A percentile compares a stretch with the other conserved stretches of the same genome.
Conservation (phyloP, 1,140 invertebrate species). For the Heliconius nattereri region DNA sequence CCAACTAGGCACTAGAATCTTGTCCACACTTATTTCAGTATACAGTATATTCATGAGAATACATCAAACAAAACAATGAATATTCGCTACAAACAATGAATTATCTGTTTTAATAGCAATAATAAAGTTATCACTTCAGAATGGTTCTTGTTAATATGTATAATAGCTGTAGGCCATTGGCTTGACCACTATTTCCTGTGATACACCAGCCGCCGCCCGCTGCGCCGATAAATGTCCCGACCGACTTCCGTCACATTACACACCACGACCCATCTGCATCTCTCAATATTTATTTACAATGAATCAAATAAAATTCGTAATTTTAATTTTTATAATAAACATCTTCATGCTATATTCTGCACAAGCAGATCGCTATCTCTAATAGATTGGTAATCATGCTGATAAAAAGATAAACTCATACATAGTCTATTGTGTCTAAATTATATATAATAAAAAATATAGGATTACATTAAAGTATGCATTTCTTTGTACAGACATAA, state of each 20-base stretch:
- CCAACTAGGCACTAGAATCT: too few relatives aligned
- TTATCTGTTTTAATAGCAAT: constrained; percentile 40
- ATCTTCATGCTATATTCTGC: too few relatives aligned
- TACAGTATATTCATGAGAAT: background rate
- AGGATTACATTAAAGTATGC: background rate
- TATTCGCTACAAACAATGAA: constrained; percentile 33
- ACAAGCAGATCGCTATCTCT: background rate
- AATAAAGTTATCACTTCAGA: constrained; percentile 51
- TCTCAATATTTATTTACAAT: constrained; percentile 33
- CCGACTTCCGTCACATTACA: constrained; percentile 52
- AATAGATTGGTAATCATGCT: background rate
- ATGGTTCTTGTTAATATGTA: constrained; percentile 51
- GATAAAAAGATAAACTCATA: background rate
- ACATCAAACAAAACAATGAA: constrained; percentile 14
- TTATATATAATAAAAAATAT: background rate
- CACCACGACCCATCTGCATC: constrained; percentile 37
- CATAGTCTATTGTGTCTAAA: background rate
- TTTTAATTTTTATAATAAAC: background rate
- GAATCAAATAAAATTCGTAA: background rate
- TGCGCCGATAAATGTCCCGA: constrained; percentile 53
- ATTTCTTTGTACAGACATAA: background rate
- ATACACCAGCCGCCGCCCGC: constrained; percentile 50
- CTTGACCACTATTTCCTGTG: constrained; percentile 64
- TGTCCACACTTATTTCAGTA: too few relatives aligned
- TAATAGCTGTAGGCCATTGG: constrained; percentile 51